phyloP scores from a whole-genome alignment of 1,140 invertebrate genomes.

The Capitella teleta region DNA sequence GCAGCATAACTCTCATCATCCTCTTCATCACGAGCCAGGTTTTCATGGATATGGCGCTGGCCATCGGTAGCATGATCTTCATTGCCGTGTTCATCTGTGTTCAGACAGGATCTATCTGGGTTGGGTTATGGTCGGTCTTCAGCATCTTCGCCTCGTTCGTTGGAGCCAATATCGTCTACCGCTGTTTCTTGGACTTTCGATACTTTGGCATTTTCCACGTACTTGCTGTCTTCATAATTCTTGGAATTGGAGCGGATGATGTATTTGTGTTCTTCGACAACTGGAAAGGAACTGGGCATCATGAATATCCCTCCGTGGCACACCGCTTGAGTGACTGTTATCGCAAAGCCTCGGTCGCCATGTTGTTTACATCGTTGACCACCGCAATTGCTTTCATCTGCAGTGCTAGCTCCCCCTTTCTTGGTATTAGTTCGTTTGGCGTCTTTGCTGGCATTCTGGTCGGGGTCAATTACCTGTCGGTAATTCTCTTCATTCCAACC shows the following conservation, averaged over 20 bases:
- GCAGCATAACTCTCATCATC: not conserved
- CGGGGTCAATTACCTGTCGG: slow-evolving; percentile 27
- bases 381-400: slow-evolving; percentile 23
- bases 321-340: slow-evolving; percentile 24
- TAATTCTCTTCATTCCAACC: slow-evolving; percentile 31
- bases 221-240: slow-evolving; percentile 15
- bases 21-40: slow-evolving; percentile 14
- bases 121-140: slow-evolving; percentile 10
- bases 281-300: slow-evolving; percentile 6
- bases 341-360: slow-evolving; percentile 13
- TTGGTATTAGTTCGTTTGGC: slow-evolving; percentile 25
- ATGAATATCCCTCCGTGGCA: slow-evolving; percentile 17
- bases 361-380: slow-evolving; percentile 5
- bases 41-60: slow-evolving; percentile 17
- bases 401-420: slow-evolving; percentile 22
- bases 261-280: slow-evolving; percentile 16
- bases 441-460: slow-evolving; percentile 29
- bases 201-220: slow-evolving; percentile 17
- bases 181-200: slow-evolving; percentile 10
- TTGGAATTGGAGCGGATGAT: slow-evolving; percentile 16
- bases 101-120: slow-evolving; percentile 20
- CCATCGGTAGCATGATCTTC: slow-evolving; percentile 20
- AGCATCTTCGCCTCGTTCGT: slow-evolving; percentile 14
- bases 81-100: slow-evolving; percentile 21
- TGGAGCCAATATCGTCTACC: slow-evolving; percentile 14